Conservation (phyloP, 64 coral and sea anemone species). For the Actinia tenebrosa region DNA sequence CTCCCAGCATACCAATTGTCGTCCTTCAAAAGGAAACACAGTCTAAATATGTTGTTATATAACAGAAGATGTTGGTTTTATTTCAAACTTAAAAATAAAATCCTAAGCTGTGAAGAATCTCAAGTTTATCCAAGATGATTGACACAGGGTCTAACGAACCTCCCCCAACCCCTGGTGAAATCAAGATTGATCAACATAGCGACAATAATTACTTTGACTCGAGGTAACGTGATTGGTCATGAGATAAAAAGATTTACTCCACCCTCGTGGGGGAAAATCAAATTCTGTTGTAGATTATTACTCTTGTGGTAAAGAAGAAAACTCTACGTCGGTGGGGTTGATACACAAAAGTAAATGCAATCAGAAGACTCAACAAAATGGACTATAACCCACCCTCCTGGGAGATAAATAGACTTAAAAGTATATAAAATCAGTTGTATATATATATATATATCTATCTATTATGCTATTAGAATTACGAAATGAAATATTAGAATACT, state of each 20-base stretch:
- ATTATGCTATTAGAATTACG: background rate
- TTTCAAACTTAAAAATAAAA: background rate
- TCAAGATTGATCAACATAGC: background rate
- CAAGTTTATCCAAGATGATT: background rate
- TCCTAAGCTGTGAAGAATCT: background rate
- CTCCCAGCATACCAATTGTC: background rate
- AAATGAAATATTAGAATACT: background rate
- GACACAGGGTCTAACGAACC: background rate
- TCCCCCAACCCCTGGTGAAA: background rate
- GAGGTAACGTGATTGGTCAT: background rate
- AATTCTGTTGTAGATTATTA: background rate
- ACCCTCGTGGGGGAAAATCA: background rate
- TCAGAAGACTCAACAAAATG: background rate
- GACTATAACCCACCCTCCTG: background rate
- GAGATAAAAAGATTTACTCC: background rate
- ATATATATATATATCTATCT: background rate
- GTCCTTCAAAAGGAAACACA: constrained; percentile 1
- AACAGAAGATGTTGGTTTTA: background rate
- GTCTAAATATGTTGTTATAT: background rate
- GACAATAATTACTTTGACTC: background rate
- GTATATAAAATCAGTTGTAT: background rate
- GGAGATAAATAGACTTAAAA: background rate
- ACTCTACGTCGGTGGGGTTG: background rate
- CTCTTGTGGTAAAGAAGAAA: background rate
- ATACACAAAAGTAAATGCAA: background rate